Percentiles rank a stretch among this genome's conserved stretches.
phyloP scores from a whole-genome alignment of 2,797 vertebrate species.

The Labeo calbasu region DNA sequence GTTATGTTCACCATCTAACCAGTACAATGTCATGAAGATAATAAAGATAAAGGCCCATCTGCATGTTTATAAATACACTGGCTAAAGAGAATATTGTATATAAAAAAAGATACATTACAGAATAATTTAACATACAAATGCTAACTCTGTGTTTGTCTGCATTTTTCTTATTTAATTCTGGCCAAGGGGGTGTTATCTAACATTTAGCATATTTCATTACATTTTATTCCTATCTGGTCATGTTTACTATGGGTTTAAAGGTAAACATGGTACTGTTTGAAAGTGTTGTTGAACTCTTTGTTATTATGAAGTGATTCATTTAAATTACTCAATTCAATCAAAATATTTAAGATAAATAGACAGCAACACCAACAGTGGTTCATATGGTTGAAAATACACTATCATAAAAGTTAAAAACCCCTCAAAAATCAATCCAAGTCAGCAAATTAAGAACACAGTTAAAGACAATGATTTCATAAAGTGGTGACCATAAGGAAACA shows the following conservation, averaged over 20 bases:
- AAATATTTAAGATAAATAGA: no score
- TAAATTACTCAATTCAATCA: no score
- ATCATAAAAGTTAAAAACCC: no score
- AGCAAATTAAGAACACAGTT: no score
- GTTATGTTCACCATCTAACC: not conserved
- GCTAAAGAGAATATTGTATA: not conserved
- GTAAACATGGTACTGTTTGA: no score
- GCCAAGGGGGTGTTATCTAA: not conserved
- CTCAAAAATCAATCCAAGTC: no score
- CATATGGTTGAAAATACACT: no score
- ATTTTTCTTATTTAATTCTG: not conserved
- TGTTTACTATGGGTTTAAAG: not conserved
- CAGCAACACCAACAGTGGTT: no score
- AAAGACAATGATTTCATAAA: no score
- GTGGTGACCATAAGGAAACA: not conserved
- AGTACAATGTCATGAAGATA: not conserved
- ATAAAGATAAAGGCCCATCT: not conserved
- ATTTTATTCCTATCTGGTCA: not conserved
- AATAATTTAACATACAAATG: no score
- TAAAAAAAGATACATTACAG: not conserved
- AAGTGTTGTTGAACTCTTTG: not conserved
- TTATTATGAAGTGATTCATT: no score
- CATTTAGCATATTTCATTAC: not conserved
- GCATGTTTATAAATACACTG: not conserved
- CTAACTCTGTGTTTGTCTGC: not conserved